Evolutionary conservation across 2,888 invertebrate species (phyloP), one percentile per base, ranked within the genome.

Genomic region (Epinotia brunnichana): DNA sequence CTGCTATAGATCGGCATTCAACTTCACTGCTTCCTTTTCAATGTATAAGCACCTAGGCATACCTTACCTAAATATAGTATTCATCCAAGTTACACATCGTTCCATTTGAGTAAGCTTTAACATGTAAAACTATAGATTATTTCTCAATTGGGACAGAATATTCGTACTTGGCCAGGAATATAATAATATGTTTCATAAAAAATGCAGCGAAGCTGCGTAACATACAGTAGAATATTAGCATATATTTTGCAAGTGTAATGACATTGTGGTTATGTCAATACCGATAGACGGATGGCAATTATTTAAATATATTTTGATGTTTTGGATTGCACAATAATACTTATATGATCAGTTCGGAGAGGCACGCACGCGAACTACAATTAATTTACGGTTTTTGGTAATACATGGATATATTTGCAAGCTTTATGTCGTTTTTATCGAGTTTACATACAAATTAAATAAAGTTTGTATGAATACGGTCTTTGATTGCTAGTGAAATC

Each of bases 231-330:
- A 35, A 61, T 62, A 56, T 67, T 67, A 44, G 24, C 71, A 61
- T 66, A 64, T 39, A 71, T 61, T 67, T 67, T 68, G 67, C 54
- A 67, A 72, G 35, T 21, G 17, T 48, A 44, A 54, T 60, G 66
- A 67, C 59, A 66, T 19, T 19, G 69, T 9, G 17, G 60, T 61
- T 71, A 44, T 61, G 66, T 48, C 44, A 67, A 15, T 41, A 35
- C 5, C 15, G n/a, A 24, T 44, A 41, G 44, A 60, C 53, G 21
- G 54, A 41, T 44, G 17, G 17, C 19, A 5, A 39, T 53, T 53
- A 29, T 61, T 60, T n/a, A 19, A 24, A 19, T 48, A 3, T 48
- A 56, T 62, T n/a, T 44, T 24, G 24, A 61, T 7, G 15, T 44
- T 48, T 61, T 10, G 3, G n/a, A 24, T 61, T 44, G 7, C 19